phyloP scores from a whole-genome alignment of 2,888 invertebrate genomes.

The Sinelater perroti region DNA sequence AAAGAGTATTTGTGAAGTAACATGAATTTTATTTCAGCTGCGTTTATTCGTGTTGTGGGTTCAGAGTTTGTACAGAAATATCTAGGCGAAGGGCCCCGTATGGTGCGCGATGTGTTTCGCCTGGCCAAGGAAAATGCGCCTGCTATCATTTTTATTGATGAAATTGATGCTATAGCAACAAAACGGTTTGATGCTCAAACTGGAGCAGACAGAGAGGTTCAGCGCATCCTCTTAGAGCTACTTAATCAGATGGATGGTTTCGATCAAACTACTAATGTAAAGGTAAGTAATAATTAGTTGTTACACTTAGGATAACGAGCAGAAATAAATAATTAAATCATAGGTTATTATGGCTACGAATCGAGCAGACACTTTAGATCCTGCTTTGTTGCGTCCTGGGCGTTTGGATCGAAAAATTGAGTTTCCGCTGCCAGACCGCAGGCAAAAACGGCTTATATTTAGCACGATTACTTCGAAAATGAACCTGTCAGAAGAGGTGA shows the following conservation, averaged over 20 bases:
- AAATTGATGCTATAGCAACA: conserved; percentile 99
- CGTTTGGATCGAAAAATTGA: conserved; percentile 98
- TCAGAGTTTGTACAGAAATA: conserved; percentile 99
- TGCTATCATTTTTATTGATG: conserved; percentile 99
- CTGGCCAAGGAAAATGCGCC: conserved; percentile 99
- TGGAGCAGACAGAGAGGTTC: conserved; percentile 97
- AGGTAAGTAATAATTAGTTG: conserved; percentile 66
- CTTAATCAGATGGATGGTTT: conserved; percentile 99
- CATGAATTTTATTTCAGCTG: conserved; percentile 74
- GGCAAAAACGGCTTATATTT: conserved; percentile 96
- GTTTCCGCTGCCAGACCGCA: conserved; percentile 93
- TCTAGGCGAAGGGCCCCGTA: conserved; percentile 97
- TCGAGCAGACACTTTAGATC: conserved; percentile 97
- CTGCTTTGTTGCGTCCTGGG: conserved; percentile 94
- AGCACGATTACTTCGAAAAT: conserved; percentile 96
- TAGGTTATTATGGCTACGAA: conserved; percentile 93
- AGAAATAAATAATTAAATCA: conserved; percentile 28
- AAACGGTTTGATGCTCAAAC: conserved; percentile 98
- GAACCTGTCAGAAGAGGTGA: conserved; percentile 93
- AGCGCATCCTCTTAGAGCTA: conserved; percentile 94
- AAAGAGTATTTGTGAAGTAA: not conserved
- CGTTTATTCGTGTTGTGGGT: conserved; percentile 98
- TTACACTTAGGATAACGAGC: not conserved
- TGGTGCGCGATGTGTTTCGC: conserved; percentile 99
- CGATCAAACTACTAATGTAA: conserved; percentile 99